Base-by-base conservation (phyloP, 2,888 invertebrate genomes). In the Chrysina gloriosa region DNA sequence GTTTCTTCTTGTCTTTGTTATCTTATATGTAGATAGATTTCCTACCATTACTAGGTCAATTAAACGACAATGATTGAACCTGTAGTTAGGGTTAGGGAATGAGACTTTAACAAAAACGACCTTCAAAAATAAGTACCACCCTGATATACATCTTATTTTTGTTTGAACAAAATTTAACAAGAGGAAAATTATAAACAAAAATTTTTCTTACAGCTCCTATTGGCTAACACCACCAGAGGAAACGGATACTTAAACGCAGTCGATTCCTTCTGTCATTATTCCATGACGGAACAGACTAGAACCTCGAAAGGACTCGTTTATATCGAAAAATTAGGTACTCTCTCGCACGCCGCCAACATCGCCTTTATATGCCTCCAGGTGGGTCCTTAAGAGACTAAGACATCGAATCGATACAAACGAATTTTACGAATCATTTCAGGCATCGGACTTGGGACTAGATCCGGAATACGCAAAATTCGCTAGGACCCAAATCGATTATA, bases 351-450 rank as follows among this genome's bases (percentile, higher is more conserved):
- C 0, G 84, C 87, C 1, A 87, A 87, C 73, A 82, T 86, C 1
- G 87, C 86, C 0, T 87, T 86, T 72, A 76, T 86, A 45, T 87
- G 87, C 69, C 80, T 87, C 31, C 83, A 85, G 77, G 87, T 84
- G 76, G 70, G 66, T 48, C n/a, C 11, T 11, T 2, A n/a, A 21
- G 9, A 36, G n/a, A n/a, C n/a, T n/a, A n/a, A n/a, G n/a, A n/a
- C n/a, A n/a, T n/a, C n/a, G n/a, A n/a, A n/a, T n/a, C n/a, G n/a
- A n/a, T n/a, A n/a, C n/a, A n/a, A n/a, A n/a, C n/a, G n/a, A n/a
- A n/a, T n/a, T 36, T 11, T 36, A 1, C 4, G n/a, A 9, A 16
- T 9, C 6, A 29, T 71, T 78, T 48, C 70, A 85, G 83, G 83
- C 81, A 0, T 82, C 84, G 1, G 79, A 82, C 48, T 69, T 81